A percentile compares a stretch with the other conserved stretches of the same genome.
Evolutionary conservation across 1,140 invertebrate genomes (phyloP).

Genomic region (Akabosia matsudoensis): DNA sequence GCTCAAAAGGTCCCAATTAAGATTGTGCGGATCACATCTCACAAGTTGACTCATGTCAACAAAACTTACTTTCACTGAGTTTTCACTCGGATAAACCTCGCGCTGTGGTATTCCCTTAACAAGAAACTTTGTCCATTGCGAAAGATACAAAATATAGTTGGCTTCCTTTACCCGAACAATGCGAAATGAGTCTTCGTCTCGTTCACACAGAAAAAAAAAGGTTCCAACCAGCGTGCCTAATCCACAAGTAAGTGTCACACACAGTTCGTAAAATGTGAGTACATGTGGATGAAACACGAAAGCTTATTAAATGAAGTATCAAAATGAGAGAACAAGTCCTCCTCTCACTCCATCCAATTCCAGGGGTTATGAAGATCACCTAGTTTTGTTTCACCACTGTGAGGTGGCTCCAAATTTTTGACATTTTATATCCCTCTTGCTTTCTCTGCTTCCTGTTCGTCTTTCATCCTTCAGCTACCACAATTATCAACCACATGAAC

Average conservation of each 20-base stretch:
- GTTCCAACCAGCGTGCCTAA: background rate
- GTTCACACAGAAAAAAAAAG: background rate
- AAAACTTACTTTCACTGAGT: slow-evolving; percentile 8
- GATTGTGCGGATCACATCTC: slow-evolving; percentile 10
- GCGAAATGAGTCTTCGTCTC: background rate
- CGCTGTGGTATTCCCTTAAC: slow-evolving; percentile 1
- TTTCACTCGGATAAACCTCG: slow-evolving; percentile 5
- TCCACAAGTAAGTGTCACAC: background rate
- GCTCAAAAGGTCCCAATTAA: slow-evolving; percentile 10
- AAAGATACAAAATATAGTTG: too few species aligned
- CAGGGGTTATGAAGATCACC: background rate
- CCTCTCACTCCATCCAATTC: too few species aligned
- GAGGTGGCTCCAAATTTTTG: background rate
- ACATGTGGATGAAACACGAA: background rate
- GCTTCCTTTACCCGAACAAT: background rate
- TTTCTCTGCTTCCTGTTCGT: too few species aligned
- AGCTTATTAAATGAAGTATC: background rate
- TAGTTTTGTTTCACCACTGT: background rate
- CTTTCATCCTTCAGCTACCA: background rate
- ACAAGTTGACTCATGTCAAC: slow-evolving; percentile 18
- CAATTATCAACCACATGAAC: background rate
- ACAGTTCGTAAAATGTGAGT: background rate
- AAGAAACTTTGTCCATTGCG: background rate
- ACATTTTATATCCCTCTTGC: background rate
- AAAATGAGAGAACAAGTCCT: too few species aligned